Conservation (phyloP, 2,113 vertebrate genomes). For the Scophthalmus maximus region DNA sequence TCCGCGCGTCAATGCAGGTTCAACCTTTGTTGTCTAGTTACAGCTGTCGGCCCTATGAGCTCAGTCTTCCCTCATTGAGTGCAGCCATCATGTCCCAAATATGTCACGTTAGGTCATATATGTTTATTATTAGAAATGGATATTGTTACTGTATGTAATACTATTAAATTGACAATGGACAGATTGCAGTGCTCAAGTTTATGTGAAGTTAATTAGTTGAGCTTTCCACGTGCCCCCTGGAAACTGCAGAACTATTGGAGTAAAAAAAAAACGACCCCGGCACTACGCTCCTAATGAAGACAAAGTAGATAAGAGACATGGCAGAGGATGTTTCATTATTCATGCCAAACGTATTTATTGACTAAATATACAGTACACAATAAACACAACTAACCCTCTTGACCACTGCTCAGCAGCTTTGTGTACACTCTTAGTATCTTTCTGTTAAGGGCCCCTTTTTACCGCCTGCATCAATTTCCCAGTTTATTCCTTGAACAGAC, state of each 20-base stretch:
- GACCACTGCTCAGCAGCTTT: constrained; percentile 48
- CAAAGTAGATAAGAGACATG: constrained; percentile 13
- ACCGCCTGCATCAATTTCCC: constrained; percentile 5
- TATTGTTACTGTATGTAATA: too few relatives aligned
- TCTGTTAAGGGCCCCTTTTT: background rate
- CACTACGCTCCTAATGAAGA: too few relatives aligned
- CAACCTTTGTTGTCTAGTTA: too few relatives aligned
- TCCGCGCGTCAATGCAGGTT: too few relatives aligned
- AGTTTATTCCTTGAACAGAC: constrained; percentile 20
- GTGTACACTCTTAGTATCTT: constrained; percentile 32
- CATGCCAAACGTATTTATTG: constrained; percentile 81
- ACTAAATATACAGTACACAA: constrained; percentile 71
- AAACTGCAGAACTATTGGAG: background rate
- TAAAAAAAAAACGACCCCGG: too few relatives aligned
- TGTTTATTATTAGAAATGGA: background rate
- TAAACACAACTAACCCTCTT: constrained; percentile 54
- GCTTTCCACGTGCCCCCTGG: background rate
- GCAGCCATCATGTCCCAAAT: background rate
- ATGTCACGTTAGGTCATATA: background rate
- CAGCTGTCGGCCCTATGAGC: constrained; percentile 18
- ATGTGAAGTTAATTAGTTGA: background rate
- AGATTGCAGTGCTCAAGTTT: too few relatives aligned
- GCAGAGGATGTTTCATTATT: constrained; percentile 44
- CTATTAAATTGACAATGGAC: too few relatives aligned
- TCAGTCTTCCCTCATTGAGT: background rate